A percentile compares a stretch with the other conserved stretches of the same genome.
These are phyloP conservation scores for Apodemia duryi DNA, from an alignment of 2,888 invertebrate genomes.

Conservation along the genomic window DNA sequence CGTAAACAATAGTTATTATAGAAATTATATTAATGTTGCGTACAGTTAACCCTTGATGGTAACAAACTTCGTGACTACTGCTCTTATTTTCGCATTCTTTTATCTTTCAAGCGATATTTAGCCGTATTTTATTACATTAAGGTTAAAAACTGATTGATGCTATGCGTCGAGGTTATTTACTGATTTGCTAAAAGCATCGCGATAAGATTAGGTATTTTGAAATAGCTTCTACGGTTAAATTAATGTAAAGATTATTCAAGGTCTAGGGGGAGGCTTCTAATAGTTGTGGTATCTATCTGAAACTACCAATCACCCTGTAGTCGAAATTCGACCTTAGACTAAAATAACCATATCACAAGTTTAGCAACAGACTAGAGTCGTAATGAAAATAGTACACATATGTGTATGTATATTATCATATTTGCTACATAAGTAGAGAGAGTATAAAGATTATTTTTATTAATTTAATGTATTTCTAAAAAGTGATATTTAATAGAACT, in stretches of 20 bases:
- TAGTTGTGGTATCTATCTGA: not conserved
- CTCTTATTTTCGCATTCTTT: constrained; percentile 13
- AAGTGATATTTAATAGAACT: too few species aligned
- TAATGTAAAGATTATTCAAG: constrained; percentile 7
- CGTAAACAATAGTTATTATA: constrained; percentile 12
- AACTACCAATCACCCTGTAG: too few species aligned
- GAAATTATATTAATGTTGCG: constrained; percentile 14
- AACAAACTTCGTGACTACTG: constrained; percentile 12
- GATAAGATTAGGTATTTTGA: constrained; percentile 10
- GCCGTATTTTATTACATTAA: not conserved
- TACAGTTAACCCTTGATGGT: constrained; percentile 8
- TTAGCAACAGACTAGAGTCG: too few species aligned
- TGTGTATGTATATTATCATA: too few species aligned
- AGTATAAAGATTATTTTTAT: too few species aligned
- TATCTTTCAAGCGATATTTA: not conserved
- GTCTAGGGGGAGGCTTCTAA: not conserved
- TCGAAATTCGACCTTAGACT: too few species aligned
- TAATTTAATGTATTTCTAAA: too few species aligned
- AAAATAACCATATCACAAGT: too few species aligned
- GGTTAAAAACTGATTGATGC: not conserved
- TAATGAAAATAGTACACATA: too few species aligned
- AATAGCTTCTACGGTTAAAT: constrained; percentile 15
- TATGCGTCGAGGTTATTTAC: not conserved
- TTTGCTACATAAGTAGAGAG: too few species aligned
- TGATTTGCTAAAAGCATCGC: constrained; percentile 10